phyloP scores from a whole-genome alignment of 1,140 invertebrate genomes.

The Drosophila funebris region DNA sequence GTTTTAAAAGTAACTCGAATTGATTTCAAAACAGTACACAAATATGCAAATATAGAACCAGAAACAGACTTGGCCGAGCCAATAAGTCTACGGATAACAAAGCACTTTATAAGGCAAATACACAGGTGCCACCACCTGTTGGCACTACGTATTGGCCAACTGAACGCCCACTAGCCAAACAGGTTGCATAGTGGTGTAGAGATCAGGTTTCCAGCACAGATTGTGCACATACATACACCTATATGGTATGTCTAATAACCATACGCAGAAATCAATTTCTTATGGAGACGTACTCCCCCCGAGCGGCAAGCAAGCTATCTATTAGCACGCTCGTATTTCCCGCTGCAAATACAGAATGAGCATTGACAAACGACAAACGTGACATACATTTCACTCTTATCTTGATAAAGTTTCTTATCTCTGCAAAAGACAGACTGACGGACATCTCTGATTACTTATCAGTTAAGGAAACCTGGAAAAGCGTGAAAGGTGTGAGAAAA shows the following conservation, averaged over 20 bases:
- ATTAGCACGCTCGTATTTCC: slow-evolving; percentile 50
- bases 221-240: not conserved
- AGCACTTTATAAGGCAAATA: slow-evolving; percentile 25
- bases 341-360: slow-evolving; percentile 31
- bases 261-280: slow-evolving; percentile 67
- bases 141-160: slow-evolving; percentile 35
- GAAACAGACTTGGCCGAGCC: slow-evolving; percentile 23
- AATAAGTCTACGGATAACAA: slow-evolving; percentile 26
- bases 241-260: slow-evolving; percentile 53
- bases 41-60: slow-evolving; percentile 7
- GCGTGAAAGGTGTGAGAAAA: slow-evolving; percentile 4
- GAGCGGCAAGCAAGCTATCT: slow-evolving; percentile 34
- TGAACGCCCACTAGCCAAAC: slow-evolving; percentile 45
- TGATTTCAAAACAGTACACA: slow-evolving; percentile 5
- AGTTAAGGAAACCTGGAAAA: slow-evolving; percentile 3
- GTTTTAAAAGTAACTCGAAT: not conserved
- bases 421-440: not conserved
- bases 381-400: slow-evolving; percentile 74
- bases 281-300: slow-evolving; percentile 54
- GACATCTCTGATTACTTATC: slow-evolving; percentile 46
- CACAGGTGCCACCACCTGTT: slow-evolving; percentile 40
- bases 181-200: slow-evolving; percentile 11
- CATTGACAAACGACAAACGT: slow-evolving; percentile 61
- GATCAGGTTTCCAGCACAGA: slow-evolving; percentile 37
- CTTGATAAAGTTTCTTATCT: slow-evolving; percentile 61